phyloP scores from a whole-genome alignment of 2,113 vertebrate species.

The Crotophaga sulcirostris region DNA sequence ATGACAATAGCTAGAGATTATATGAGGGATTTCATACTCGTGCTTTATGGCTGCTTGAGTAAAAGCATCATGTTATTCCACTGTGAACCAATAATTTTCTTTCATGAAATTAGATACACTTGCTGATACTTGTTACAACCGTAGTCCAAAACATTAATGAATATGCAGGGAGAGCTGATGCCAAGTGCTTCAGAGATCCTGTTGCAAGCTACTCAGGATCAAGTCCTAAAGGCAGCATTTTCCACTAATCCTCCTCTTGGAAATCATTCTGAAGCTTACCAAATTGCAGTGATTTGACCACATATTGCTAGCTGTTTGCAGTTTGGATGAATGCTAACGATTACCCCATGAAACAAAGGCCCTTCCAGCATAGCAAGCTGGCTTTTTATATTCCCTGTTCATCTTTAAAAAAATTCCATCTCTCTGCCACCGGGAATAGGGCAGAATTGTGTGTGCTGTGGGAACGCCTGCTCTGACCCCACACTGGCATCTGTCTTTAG shows the following conservation, averaged over 20 bases:
- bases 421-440: not conserved
- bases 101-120: constrained; percentile 28
- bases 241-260: not conserved
- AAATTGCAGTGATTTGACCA: not conserved
- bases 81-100: constrained; percentile 34
- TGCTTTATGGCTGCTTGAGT: constrained; percentile 21
- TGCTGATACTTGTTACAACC: not conserved
- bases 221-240: not conserved
- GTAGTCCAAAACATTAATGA: not conserved
- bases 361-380: not conserved
- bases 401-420: rapidly evolving
- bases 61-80: constrained; percentile 13
- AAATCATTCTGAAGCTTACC: not conserved
- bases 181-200: not conserved
- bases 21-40: constrained; percentile 18
- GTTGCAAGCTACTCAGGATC: not conserved
- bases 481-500: not conserved
- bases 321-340: not conserved
- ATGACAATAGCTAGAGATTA: constrained; percentile 62
- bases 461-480: not conserved
- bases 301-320: not conserved
- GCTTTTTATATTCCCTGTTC: rapidly evolving
- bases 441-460: not conserved
- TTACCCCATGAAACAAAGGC: not conserved
- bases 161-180: not conserved